phyloP scores from a whole-genome alignment of 2,113 vertebrate genomes.

The Chaetops frenatus region DNA sequence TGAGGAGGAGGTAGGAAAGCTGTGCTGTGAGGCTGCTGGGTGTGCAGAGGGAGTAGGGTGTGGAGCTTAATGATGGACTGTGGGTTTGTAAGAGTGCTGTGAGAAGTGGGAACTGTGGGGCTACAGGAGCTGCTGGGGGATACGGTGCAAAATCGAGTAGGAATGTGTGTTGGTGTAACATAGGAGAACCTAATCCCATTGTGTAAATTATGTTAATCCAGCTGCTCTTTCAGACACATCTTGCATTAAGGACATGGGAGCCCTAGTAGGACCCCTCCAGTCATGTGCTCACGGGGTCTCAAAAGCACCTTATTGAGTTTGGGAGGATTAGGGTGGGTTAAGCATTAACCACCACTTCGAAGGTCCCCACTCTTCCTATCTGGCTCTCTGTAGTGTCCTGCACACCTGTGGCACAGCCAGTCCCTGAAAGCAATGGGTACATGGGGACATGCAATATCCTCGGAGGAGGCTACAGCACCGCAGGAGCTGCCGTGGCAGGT shows the following conservation, averaged over 20 bases:
- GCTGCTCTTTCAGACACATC: not conserved
- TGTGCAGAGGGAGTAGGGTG: not conserved
- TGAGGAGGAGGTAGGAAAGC: not conserved
- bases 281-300: not conserved
- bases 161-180: not conserved
- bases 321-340: conserved; percentile 24
- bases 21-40: not conserved
- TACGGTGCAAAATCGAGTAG: not conserved
- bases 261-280: not conserved
- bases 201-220: not conserved
- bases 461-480: conserved; percentile 20
- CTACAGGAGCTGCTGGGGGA: not conserved
- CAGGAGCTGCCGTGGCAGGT: conserved; percentile 37
- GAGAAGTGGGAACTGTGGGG: not conserved
- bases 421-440: conserved; percentile 4
- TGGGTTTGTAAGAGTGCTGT: not conserved
- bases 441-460: conserved; percentile 15
- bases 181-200: not conserved
- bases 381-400: conserved; percentile 47
- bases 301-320: not conserved
- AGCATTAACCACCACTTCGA: not conserved
- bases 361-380: conserved; percentile 35
- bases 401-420: conserved; percentile 9
- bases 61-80: not conserved
- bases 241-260: not conserved